Evolutionary conservation across 2,888 invertebrate species (phyloP).

Genomic region (Nineta flava): DNA sequence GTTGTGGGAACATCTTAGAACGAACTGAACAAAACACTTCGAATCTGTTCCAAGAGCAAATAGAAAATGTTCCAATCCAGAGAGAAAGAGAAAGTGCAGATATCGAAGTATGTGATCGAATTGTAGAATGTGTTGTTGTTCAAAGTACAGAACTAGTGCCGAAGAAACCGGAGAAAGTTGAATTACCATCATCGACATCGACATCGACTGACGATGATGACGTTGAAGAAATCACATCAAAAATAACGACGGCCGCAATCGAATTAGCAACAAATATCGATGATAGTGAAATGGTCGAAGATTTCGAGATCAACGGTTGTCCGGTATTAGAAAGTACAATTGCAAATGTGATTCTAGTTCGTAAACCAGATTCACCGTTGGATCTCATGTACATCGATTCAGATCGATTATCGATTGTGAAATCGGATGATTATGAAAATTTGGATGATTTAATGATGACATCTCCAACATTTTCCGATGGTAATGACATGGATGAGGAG

Average conservation of each 20-base stretch:
- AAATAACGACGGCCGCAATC: neutral
- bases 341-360: slow-evolving; percentile 23
- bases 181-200: neutral
- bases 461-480: neutral
- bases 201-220: slow-evolving; percentile 1
- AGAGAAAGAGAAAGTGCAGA: too few relatives aligned
- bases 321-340: slow-evolving; percentile 18
- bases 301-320: slow-evolving; percentile 14
- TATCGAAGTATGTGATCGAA: neutral
- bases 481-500: neutral
- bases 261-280: neutral
- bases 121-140: slow-evolving; percentile 9
- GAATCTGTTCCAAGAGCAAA: too few relatives aligned
- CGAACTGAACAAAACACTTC: slow-evolving; percentile 25
- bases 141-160: neutral
- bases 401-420: slow-evolving; percentile 21
- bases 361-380: slow-evolving; percentile 14
- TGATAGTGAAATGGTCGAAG: slow-evolving; percentile 18
- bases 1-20: slow-evolving; percentile 30
- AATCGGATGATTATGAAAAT: slow-evolving; percentile 18
- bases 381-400: slow-evolving; percentile 22
- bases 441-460: slow-evolving; percentile 10
- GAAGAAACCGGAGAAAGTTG: slow-evolving; percentile 2
- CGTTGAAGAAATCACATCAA: neutral
- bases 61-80: neutral